Evolutionary conservation across 2,797 vertebrate species (phyloP).

Genomic region (Telmatherina bonti): DNA sequence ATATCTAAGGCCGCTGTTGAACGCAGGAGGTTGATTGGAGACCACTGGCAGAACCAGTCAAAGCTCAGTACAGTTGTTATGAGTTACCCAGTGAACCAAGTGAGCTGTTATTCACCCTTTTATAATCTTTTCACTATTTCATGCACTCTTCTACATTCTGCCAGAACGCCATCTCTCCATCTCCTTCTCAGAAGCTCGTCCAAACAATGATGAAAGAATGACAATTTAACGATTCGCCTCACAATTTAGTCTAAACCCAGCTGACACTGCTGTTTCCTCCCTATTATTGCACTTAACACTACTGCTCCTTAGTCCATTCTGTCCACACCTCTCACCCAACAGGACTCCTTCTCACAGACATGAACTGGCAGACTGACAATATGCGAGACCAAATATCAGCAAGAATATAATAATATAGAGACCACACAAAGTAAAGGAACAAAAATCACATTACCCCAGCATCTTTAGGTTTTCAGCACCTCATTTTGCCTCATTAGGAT

Average conservation of each 20-base stretch:
- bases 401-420: constrained; percentile 8
- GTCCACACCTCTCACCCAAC: constrained; percentile 37
- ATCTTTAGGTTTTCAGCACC: constrained; percentile 8
- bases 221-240: constrained; percentile 25
- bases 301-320: constrained; percentile 14
- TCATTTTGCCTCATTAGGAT: constrained; percentile 15
- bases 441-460: constrained; percentile 10
- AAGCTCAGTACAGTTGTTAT: constrained; percentile 32
- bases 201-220: constrained; percentile 46
- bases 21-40: background rate
- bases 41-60: constrained; percentile 19
- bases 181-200: constrained; percentile 33
- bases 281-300: constrained; percentile 15
- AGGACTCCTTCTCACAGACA: background rate
- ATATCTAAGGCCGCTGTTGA: background rate
- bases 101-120: constrained; percentile 51
- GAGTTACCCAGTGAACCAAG: constrained; percentile 25
- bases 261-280: background rate
- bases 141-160: constrained; percentile 44
- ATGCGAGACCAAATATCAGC: constrained; percentile 19
- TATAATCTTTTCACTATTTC: constrained; percentile 60
- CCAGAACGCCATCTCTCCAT: constrained; percentile 3
- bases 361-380: constrained; percentile 12
- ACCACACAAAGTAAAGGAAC: background rate
- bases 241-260: constrained; percentile 23